Evolutionary conservation across 2,797 vertebrate genomes (phyloP), one percentile per base, ranked within the genome.

Genomic region (Tympanoctomys barrerae): DNA sequence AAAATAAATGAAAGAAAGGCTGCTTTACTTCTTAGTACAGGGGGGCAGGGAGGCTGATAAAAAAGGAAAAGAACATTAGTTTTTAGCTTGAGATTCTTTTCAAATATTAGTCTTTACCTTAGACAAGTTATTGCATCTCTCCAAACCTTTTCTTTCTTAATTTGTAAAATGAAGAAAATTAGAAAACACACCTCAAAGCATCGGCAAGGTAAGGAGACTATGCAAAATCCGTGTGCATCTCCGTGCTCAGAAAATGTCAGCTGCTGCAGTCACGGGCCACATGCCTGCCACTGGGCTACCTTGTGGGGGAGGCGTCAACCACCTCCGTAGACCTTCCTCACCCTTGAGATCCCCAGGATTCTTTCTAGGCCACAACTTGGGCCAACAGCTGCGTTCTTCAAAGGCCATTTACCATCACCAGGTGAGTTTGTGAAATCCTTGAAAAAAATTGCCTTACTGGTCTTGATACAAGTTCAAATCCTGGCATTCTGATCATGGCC

Each of bases 381-480:
- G 78, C 64, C 94, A 80, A 93, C 28, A 89, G 49, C 66, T 84
- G 57, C 52, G 71, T 96, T 97, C 94, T 94, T 95, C 84, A 70
- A 91, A 90, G n/a, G 57, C 31, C 66, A 54, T 59, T 96, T 89
- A 87, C 80, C 62, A 89, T 94, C 64, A 70, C 82, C 73, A 94
- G 39, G 54, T 91, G 46, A 68, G 75, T 93, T 95, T 88, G 39
- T 95, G 88, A 93, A 95, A 64, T 87, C 26, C 49, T 82, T 97
- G 87, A 90, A 93, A 94, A 70, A 96, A 97, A 66, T 24, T 95
- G 70, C 73, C 49, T 42, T 93, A 70, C 87, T 91, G 62, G 36
- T 78, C 62, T 90, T 90, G 59, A 89, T 46, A 82, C 42, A 91
- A 68, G 85, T 89, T 95, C 90, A 96, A 90, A 94, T 95, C 70